Evolutionary conservation across 2,797 vertebrate species (phyloP).

Genomic region (Crocodylus rhombifer): DNA sequence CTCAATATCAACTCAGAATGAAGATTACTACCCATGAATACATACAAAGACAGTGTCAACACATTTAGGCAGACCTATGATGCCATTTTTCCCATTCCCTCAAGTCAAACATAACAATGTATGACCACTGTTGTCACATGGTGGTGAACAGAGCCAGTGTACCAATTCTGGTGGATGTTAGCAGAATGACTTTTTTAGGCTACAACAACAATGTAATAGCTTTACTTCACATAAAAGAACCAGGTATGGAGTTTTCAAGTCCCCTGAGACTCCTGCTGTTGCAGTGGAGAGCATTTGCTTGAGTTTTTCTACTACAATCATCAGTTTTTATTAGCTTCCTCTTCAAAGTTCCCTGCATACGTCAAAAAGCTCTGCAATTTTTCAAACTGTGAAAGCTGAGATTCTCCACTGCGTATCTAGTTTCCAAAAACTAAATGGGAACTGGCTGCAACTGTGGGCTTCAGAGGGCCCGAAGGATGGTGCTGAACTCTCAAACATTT

Average conservation of each 20-base stretch:
- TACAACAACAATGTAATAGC: constrained; percentile 14
- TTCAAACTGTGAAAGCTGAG: not conserved
- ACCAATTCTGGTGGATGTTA: constrained; percentile 32
- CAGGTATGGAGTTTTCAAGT: not conserved
- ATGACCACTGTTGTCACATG: not conserved
- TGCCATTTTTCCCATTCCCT: not conserved
- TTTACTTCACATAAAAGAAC: constrained; percentile 21
- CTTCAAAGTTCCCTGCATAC: not conserved
- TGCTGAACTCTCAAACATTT: not conserved
- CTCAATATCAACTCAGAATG: not conserved
- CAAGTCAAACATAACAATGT: constrained; percentile 16
- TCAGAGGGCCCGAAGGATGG: not conserved
- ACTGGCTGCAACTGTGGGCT: not conserved
- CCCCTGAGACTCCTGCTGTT: not conserved
- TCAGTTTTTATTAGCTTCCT: not conserved
- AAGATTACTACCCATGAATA: not conserved
- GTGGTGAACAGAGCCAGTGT: not conserved
- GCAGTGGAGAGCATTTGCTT: not conserved
- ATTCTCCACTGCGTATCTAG: not conserved
- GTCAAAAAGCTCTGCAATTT: not conserved
- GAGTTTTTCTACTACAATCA: not conserved
- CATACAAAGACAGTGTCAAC: not conserved
- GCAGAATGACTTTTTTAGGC: constrained; percentile 8
- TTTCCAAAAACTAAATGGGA: not conserved
- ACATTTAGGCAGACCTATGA: not conserved